These are phyloP conservation scores for Scopus umbretta DNA, from an alignment of 2,113 vertebrate species.

Conservation along the genomic window DNA sequence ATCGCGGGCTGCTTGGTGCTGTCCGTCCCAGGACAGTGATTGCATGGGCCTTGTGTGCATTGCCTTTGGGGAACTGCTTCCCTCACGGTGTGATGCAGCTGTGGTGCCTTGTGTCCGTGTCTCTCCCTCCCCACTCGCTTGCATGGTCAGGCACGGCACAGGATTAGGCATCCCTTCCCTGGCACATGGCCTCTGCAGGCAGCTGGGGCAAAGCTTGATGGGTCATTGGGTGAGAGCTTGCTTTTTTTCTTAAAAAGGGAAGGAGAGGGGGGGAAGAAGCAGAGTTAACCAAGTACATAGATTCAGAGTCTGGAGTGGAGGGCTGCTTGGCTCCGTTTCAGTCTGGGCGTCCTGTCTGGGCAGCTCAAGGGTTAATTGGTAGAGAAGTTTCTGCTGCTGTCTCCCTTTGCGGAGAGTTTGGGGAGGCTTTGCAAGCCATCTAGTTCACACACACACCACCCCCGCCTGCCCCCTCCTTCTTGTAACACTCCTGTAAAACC, in stretches of 20 bases:
- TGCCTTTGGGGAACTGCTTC: neutral
- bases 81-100: fast-evolving
- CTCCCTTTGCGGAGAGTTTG: neutral
- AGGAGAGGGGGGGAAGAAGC: no score
- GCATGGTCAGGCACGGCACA: fast-evolving
- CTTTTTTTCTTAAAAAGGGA: neutral
- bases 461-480: neutral
- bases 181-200: neutral
- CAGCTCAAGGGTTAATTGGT: neutral
- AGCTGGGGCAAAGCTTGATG: neutral
- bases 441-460: neutral
- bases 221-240: neutral
- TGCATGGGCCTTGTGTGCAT: fast-evolving
- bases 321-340: neutral
- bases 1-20: neutral
- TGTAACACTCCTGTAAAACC: neutral
- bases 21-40: neutral
- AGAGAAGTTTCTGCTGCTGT: neutral
- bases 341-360: neutral
- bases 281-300: neutral
- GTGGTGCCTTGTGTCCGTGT: fast-evolving
- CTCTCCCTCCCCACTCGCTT: neutral
- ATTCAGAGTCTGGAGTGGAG: neutral
- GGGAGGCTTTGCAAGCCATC: neutral
- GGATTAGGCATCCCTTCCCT: neutral